phyloP scores from a whole-genome alignment of 2,797 vertebrate genomes.

The Propithecus perrieri region DNA sequence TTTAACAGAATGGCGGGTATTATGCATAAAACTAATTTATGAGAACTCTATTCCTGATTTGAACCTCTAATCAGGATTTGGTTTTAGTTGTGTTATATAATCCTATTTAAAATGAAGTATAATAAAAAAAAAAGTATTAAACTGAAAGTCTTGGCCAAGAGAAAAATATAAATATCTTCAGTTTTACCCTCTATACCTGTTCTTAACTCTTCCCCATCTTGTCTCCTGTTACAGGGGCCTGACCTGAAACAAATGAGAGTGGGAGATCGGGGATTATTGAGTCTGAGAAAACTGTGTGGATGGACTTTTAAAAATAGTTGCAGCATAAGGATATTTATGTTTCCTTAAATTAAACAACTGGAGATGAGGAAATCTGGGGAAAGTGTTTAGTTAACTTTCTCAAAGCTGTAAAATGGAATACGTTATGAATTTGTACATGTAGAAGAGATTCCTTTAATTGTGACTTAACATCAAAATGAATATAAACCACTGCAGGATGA shows the following conservation, averaged over 20 bases:
- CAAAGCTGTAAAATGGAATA: neutral
- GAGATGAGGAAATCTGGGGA: neutral
- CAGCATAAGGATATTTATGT: neutral
- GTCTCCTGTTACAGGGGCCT: neutral
- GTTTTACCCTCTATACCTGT: neutral
- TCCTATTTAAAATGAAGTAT: neutral
- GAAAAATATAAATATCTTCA: neutral
- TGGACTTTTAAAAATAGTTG: neutral
- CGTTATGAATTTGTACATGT: neutral
- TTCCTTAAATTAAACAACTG: neutral
- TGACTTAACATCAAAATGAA: neutral
- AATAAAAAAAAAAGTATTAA: neutral
- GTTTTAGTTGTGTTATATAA: neutral
- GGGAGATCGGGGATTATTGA: neutral
- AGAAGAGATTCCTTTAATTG: neutral
- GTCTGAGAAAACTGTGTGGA: neutral
- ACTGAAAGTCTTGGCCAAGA: neutral
- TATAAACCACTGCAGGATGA: neutral
- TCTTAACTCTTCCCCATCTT: neutral
- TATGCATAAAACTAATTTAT: neutral
- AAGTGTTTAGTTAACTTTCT: neutral
- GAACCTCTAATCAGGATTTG: neutral
- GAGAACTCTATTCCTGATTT: neutral
- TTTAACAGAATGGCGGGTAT: neutral
- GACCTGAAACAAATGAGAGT: neutral